Conservation (phyloP, 1,140 invertebrate genomes). For the Neodiprion lecontei region DNA sequence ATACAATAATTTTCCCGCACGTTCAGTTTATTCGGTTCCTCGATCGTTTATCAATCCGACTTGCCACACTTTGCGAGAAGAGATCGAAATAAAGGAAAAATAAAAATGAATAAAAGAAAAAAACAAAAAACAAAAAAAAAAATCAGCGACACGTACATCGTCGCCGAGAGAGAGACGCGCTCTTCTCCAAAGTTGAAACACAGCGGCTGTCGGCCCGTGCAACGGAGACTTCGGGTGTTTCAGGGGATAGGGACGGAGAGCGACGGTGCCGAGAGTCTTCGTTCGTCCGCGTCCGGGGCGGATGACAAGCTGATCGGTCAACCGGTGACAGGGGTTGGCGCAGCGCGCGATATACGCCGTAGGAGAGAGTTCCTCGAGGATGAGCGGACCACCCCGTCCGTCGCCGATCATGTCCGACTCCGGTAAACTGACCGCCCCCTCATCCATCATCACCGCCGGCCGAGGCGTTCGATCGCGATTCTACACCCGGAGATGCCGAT, state of each 20-base stretch:
- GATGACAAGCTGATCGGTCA: conserved; percentile 57
- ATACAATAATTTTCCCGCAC: no score
- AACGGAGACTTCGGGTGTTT: no score
- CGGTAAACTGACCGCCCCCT: conserved; percentile 61
- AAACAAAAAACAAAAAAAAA: no score
- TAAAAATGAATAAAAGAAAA: no score
- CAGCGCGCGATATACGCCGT: conserved; percentile 21
- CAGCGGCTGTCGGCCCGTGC: background rate
- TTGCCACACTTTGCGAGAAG: no score
- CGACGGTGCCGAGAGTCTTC: background rate
- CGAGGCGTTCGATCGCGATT: conserved; percentile 31
- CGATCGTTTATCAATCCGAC: no score
- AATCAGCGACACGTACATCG: background rate
- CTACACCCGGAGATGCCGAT: background rate
- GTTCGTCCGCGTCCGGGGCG: conserved; percentile 36
- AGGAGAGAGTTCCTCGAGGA: conserved; percentile 34
- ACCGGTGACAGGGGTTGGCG: conserved; percentile 49
- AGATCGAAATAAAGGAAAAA: no score
- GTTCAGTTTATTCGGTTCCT: no score
- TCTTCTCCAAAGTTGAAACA: background rate
- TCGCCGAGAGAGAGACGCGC: no score
- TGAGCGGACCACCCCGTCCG: conserved; percentile 57
- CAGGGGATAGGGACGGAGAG: background rate
- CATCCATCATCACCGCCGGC: conserved; percentile 59
- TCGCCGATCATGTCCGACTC: conserved; percentile 57